Conservation (phyloP, 2,888 invertebrate genomes). For the Machimus rusticus region DNA sequence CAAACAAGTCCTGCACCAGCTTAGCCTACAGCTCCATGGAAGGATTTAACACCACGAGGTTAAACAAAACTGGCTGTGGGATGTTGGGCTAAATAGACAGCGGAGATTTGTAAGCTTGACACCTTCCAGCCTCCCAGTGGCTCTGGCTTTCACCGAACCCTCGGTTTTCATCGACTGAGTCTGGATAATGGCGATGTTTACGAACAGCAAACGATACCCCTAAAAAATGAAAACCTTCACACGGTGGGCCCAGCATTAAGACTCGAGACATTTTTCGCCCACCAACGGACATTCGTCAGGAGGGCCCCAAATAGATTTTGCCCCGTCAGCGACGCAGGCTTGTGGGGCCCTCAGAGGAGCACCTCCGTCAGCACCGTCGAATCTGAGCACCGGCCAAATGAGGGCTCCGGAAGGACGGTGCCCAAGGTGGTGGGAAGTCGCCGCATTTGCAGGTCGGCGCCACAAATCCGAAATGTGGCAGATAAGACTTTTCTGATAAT, state of each 20-base stretch:
- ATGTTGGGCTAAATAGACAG: neutral
- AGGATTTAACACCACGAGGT: neutral
- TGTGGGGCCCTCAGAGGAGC: neutral
- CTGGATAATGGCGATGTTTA: neutral
- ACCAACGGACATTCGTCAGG: neutral
- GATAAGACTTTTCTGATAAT: conserved; percentile 22
- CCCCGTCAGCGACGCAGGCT: neutral
- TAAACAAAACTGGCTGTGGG: neutral
- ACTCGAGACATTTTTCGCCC: neutral
- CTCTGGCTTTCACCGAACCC: neutral
- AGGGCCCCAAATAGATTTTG: neutral
- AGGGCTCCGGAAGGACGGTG: neutral
- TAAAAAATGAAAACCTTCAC: neutral
- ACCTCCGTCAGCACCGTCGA: neutral
- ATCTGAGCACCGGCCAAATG: neutral
- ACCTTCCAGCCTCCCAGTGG: neutral
- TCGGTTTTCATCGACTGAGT: neutral
- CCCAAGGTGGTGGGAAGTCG: neutral
- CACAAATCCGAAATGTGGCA: conserved; percentile 6
- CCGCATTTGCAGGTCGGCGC: neutral
- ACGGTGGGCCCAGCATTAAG: neutral
- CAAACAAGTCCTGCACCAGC: neutral
- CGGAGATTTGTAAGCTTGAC: neutral
- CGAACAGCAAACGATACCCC: neutral
- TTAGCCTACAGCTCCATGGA: neutral